These are phyloP conservation scores for Cyclura pinguis DNA, from an alignment of 2,797 vertebrate genomes.

Conservation along the genomic window DNA sequence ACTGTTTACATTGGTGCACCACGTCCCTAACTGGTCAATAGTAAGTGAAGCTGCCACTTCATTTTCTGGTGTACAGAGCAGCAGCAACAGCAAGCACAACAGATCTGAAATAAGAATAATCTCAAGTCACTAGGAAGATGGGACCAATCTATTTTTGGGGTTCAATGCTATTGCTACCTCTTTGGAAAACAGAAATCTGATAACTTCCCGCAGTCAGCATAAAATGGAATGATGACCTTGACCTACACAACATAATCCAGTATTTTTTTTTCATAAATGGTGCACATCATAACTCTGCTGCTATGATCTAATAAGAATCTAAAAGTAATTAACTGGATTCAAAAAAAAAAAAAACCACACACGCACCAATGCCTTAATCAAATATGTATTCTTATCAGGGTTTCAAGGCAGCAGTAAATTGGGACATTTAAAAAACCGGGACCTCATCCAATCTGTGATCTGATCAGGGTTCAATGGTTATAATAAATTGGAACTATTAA, in stretches of 20 bases:
- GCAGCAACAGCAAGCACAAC: conserved; percentile 14
- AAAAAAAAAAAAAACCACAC: conserved; percentile 55
- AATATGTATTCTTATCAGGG: conserved; percentile 82
- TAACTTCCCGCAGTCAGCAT: conserved; percentile 74
- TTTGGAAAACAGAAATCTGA: conserved; percentile 77
- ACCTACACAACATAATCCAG: conserved; percentile 72
- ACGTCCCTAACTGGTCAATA: conserved; percentile 23
- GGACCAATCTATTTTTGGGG: conserved; percentile 63
- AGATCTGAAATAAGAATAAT: conserved; percentile 67
- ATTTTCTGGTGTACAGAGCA: conserved; percentile 61
- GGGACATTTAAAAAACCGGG: conserved; percentile 84
- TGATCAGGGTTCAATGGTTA: conserved; percentile 85
- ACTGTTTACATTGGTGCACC: conserved; percentile 21
- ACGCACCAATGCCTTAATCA: conserved; percentile 77
- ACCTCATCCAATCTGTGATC: conserved; percentile 82
- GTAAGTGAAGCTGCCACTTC: conserved; percentile 54
- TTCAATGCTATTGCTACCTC: conserved; percentile 65
- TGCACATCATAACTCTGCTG: conserved; percentile 60
- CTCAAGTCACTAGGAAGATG: conserved; percentile 61
- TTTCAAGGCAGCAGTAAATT: conserved; percentile 83
- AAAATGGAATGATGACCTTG: conserved; percentile 78
- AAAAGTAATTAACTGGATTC: conserved; percentile 84
- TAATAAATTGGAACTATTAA: conserved; percentile 86
- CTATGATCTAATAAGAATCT: conserved; percentile 82
- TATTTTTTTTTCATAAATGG: conserved; percentile 77